Evolutionary conservation across 35 echinoderm and acorn worm species (phyloP).

Genomic region (Antedon bifida): DNA sequence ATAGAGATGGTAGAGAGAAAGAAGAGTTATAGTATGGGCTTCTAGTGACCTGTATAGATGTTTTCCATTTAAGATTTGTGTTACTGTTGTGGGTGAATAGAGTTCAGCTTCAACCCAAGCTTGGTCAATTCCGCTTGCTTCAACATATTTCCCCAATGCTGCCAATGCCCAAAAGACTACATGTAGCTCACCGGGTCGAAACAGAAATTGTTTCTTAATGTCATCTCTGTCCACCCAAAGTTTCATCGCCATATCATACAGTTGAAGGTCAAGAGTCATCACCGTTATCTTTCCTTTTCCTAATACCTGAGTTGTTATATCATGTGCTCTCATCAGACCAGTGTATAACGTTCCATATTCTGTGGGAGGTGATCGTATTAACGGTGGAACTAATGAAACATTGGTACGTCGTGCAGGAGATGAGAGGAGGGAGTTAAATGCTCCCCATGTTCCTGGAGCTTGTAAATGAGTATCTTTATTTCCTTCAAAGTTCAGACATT

Average conservation of each 20-base stretch:
- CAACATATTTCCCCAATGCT: background rate
- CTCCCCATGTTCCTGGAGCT: background rate
- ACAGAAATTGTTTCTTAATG: background rate
- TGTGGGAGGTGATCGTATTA: background rate
- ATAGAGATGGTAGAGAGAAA: background rate
- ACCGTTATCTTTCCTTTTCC: constrained; percentile 6
- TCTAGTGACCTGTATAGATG: constrained; percentile 1
- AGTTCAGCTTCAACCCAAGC: constrained; percentile 4
- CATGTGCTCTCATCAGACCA: background rate
- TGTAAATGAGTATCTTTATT: background rate
- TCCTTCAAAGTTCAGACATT: background rate
- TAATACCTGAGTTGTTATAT: background rate
- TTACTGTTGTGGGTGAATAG: background rate
- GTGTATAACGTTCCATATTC: constrained; percentile 1
- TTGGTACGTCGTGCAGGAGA: background rate
- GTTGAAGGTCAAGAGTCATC: constrained; percentile 7
- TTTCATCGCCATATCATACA: constrained; percentile 8
- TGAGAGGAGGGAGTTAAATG: background rate
- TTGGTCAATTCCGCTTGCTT: constrained; percentile 1
- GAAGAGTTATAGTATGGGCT: background rate
- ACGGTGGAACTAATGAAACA: background rate
- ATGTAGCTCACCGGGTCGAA: constrained; percentile 4
- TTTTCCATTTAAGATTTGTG: constrained; percentile 2
- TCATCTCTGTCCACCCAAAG: constrained; percentile 12
- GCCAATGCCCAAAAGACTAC: background rate